phyloP scores from a whole-genome alignment of 1,140 invertebrate genomes.

The Drosophila virilis region DNA sequence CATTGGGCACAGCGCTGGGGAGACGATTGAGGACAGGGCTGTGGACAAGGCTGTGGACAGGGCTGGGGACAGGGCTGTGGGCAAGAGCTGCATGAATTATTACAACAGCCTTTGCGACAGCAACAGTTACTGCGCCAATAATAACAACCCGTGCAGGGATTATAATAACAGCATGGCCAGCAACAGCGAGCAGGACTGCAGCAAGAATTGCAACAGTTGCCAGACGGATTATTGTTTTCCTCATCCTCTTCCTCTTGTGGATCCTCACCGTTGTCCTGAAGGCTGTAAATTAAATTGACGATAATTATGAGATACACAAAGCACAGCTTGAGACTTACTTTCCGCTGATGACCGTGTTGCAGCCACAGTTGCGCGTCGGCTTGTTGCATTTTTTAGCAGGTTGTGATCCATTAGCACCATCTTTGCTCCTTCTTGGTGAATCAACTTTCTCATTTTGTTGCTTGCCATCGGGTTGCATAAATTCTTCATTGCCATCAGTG shows the following conservation, averaged over 20 bases:
- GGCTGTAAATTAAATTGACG: background rate
- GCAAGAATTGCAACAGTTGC: background rate
- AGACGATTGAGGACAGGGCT: no score
- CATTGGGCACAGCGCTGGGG: background rate
- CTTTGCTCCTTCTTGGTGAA: background rate
- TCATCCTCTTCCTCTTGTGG: no score
- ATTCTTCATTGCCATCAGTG: background rate
- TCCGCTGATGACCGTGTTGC: conserved; percentile 3
- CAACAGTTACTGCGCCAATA: conserved; percentile 30
- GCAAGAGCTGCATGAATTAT: conserved; percentile 5
- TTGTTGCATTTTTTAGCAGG: background rate
- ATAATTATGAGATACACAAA: background rate
- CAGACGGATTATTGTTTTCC: no score
- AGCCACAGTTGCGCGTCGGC: conserved; percentile 22
- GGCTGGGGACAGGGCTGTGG: background rate
- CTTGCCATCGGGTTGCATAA: background rate
- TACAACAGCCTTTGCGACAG: conserved; percentile 24
- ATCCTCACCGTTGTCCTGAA: background rate
- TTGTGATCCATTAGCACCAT: background rate
- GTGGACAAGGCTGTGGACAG: no score
- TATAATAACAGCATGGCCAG: conserved; percentile 31
- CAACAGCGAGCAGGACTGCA: conserved; percentile 12
- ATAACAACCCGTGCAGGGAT: conserved; percentile 47
- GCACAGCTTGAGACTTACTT: conserved; percentile 13
- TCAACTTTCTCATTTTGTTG: background rate